phyloP scores from a whole-genome alignment of 2,888 invertebrate genomes.

The Geophilus truncorum region DNA sequence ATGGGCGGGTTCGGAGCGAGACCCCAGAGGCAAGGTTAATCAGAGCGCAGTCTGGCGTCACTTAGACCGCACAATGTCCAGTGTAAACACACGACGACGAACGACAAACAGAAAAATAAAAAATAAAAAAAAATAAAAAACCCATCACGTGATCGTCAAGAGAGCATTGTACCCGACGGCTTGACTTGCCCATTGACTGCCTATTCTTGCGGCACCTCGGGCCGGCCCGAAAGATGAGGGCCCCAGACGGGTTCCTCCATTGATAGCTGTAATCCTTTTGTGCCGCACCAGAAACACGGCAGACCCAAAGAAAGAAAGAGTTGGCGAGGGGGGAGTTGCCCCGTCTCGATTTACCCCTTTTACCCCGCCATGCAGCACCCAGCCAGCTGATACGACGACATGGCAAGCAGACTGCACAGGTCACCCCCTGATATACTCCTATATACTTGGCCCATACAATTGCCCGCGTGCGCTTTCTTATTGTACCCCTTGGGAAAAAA shows the following conservation, averaged over 20 bases:
- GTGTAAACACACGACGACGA: conserved; percentile 1
- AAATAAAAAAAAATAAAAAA: background rate
- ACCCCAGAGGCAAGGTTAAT: conserved; percentile 4
- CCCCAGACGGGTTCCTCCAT: conserved; percentile 16
- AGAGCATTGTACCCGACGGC: conserved; percentile 3
- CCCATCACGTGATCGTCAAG: background rate
- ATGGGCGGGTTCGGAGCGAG: background rate
- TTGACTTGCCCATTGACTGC: conserved; percentile 20
- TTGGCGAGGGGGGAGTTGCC: conserved; percentile 14
- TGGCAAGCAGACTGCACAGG: conserved; percentile 2
- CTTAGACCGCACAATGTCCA: background rate
- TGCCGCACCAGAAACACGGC: conserved; percentile 16
- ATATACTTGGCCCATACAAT: conserved; percentile 11
- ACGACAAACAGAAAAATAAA: background rate
- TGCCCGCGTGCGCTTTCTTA: conserved; percentile 11
- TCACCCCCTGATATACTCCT: conserved; percentile 20
- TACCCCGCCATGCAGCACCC: conserved; percentile 1
- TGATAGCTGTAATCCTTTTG: conserved; percentile 20
- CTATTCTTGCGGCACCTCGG: conserved; percentile 20
- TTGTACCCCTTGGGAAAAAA: background rate
- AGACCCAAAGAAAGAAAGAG: conserved; percentile 10
- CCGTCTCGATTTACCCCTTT: conserved; percentile 20
- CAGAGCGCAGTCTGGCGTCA: background rate
- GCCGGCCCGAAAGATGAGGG: conserved; percentile 12
- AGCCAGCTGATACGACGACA: background rate